These are phyloP conservation scores for Hirtodrosophila trivittata DNA, from an alignment of 2,888 invertebrate species.

Conservation along the genomic window DNA sequence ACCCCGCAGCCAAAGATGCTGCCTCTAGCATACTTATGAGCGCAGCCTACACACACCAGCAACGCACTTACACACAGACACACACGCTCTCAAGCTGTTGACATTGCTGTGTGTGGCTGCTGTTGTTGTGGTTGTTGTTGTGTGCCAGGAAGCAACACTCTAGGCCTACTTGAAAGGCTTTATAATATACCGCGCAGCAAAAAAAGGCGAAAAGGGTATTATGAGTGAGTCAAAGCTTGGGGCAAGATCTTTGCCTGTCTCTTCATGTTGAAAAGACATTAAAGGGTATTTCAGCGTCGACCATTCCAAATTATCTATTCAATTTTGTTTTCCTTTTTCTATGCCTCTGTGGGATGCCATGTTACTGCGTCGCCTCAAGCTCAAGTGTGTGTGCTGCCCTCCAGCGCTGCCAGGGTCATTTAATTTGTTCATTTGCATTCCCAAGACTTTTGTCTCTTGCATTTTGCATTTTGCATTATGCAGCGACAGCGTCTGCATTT, in stretches of 20 bases:
- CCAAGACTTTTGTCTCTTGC: slow-evolving; percentile 47
- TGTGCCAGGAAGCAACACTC: slow-evolving; percentile 74
- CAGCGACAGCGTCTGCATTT: slow-evolving; percentile 36
- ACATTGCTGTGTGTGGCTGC: slow-evolving; percentile 56
- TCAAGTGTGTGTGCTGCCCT: slow-evolving; percentile 65
- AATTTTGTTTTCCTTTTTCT: neutral
- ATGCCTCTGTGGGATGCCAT: slow-evolving; percentile 30
- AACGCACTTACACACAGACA: slow-evolving; percentile 34
- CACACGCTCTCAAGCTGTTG: slow-evolving; percentile 52
- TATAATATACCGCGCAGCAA: slow-evolving; percentile 19
- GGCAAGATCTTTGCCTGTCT: neutral
- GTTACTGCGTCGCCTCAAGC: slow-evolving; percentile 41
- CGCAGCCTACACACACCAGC: slow-evolving; percentile 21
- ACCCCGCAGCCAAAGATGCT: slow-evolving; percentile 12
- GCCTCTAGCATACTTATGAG: slow-evolving; percentile 56
- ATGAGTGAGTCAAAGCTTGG: neutral
- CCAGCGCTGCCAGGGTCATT: slow-evolving; percentile 68
- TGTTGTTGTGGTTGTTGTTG: slow-evolving; percentile 39
- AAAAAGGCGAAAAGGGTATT: neutral
- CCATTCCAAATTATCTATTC: neutral
- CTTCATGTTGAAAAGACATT: no score
- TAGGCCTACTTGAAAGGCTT: slow-evolving; percentile 50
- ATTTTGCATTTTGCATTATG: slow-evolving; percentile 12
- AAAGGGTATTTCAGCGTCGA: slow-evolving; percentile 11
- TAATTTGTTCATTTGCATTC: slow-evolving; percentile 74